A percentile compares a stretch with the other conserved stretches of the same genome.
phyloP scores from a whole-genome alignment of 2,888 invertebrate species.

The Drosophila kuntzei region DNA sequence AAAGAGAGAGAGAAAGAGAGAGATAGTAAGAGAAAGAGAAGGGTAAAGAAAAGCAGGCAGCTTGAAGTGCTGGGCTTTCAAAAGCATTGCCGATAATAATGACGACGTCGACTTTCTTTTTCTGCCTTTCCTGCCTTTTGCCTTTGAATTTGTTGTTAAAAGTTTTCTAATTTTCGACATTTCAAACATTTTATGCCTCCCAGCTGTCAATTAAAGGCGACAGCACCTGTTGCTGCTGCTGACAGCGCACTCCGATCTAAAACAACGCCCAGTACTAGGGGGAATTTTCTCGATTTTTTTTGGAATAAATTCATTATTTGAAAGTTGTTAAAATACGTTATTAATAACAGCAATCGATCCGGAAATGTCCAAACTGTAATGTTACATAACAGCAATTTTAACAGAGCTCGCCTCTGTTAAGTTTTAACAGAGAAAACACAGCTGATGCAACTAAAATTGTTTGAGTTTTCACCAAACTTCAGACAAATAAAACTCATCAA shows the following conservation, averaged over 20 bases:
- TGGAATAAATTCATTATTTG: too few relatives aligned
- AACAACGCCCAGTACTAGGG: conserved; percentile 35
- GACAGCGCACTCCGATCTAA: too few relatives aligned
- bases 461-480: too few relatives aligned
- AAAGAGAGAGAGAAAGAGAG: not conserved
- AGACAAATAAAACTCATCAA: too few relatives aligned
- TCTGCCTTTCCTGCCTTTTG: conserved; percentile 14
- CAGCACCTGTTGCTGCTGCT: conserved; percentile 82
- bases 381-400: too few relatives aligned
- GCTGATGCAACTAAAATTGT: too few relatives aligned
- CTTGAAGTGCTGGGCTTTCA: conserved; percentile 36
- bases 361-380: too few relatives aligned
- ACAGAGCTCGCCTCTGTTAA: too few relatives aligned
- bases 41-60: not conserved
- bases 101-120: conserved; percentile 55
- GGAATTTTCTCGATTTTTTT: too few relatives aligned
- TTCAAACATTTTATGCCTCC: conserved; percentile 78
- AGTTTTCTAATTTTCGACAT: conserved; percentile 81
- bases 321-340: too few relatives aligned
- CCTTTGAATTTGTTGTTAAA: conserved; percentile 73
- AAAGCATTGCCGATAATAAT: conserved; percentile 70
- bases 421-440: too few relatives aligned
- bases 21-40: not conserved
- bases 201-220: conserved; percentile 79
- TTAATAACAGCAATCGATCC: too few relatives aligned